Percentiles rank a stretch among this genome's conserved stretches.
Evolutionary conservation across 2,888 invertebrate species (phyloP).

Genomic region (Nemotelus pantherinus): DNA sequence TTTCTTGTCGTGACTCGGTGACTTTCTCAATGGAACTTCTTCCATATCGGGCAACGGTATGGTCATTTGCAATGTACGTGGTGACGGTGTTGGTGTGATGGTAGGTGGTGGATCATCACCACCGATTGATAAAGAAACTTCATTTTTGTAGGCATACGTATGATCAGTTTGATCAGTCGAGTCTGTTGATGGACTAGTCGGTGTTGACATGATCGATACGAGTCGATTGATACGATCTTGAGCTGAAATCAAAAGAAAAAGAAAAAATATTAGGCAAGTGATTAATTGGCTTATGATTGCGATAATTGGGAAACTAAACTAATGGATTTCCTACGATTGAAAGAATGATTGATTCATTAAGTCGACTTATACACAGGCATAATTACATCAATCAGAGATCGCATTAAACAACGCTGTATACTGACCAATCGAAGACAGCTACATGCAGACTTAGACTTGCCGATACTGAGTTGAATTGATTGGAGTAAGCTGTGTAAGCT

Average conservation of each 20-base stretch:
- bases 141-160: slow-evolving; percentile 52
- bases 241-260: slow-evolving; percentile 11
- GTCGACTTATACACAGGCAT: background rate
- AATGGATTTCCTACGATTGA: too few species aligned
- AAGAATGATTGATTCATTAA: background rate
- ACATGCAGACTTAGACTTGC: too few species aligned
- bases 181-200: slow-evolving; percentile 46
- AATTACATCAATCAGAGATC: background rate
- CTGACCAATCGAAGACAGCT: too few species aligned
- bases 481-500: too few species aligned
- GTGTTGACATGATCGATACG: slow-evolving; percentile 44
- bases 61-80: slow-evolving; percentile 47
- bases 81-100: slow-evolving; percentile 53
- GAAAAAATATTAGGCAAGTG: background rate
- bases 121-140: slow-evolving; percentile 52
- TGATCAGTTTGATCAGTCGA: slow-evolving; percentile 47
- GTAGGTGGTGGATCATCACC: slow-evolving; percentile 51
- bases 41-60: slow-evolving; percentile 49
- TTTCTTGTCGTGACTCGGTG: slow-evolving; percentile 50
- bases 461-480: too few species aligned
- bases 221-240: slow-evolving; percentile 10
- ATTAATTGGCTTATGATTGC: background rate
- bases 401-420: background rate
- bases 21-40: slow-evolving; percentile 49
- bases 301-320: background rate